These are phyloP conservation scores for Choreutis nemorana DNA, from an alignment of 2,888 invertebrate genomes.

Conservation along the genomic window DNA sequence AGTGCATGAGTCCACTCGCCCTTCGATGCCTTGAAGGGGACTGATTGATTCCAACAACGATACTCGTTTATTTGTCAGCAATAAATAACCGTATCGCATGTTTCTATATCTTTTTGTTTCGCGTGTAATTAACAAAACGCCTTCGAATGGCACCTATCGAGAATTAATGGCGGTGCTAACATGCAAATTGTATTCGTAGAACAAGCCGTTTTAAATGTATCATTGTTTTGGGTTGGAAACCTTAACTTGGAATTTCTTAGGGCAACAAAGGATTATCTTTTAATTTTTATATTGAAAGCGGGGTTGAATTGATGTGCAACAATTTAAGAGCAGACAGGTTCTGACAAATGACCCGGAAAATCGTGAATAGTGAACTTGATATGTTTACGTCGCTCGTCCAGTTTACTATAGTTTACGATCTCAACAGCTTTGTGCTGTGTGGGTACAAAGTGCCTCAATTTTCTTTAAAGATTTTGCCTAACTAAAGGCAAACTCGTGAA, in stretches of 20 bases:
- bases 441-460: conserved; percentile 3
- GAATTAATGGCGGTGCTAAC: no score
- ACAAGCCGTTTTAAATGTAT: no score
- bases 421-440: conserved; percentile 17
- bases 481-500: no score
- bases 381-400: conserved; percentile 10
- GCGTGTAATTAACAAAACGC: conserved; percentile 6
- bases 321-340: conserved; percentile 6
- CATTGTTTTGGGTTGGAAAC: no score
- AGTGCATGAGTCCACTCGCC: conserved; percentile 12
- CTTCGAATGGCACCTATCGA: conserved; percentile 1
- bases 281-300: no score
- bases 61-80: conserved; percentile 21
- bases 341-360: conserved; percentile 13
- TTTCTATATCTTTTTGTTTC: conserved; percentile 7
- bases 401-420: conserved; percentile 11
- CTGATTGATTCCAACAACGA: conserved; percentile 28
- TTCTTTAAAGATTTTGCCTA: no score
- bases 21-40: conserved; percentile 18
- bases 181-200: no score
- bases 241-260: no score
- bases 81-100: conserved; percentile 20
- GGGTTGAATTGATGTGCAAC: conserved; percentile 9
- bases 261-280: no score
- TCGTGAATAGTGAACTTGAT: conserved; percentile 13